Conservation (phyloP, 2,113 vertebrate species). For the Apodemus speciosus region DNA sequence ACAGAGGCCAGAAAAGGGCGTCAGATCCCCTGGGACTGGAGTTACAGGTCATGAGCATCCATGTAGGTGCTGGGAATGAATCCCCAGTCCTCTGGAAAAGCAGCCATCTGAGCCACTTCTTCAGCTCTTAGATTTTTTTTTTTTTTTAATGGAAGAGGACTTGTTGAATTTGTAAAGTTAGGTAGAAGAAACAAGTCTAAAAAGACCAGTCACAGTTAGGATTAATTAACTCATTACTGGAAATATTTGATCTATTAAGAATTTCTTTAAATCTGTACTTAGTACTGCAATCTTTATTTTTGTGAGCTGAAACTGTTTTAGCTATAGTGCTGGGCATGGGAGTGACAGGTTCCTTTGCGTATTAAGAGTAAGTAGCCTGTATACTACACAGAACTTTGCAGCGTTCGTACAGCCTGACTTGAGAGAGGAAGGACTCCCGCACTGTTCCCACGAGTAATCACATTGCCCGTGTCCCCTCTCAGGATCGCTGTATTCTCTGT, state of each 20-base stretch:
- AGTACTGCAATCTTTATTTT: neutral
- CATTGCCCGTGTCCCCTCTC: constrained; percentile 51
- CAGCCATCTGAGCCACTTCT: neutral
- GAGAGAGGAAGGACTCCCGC: no score
- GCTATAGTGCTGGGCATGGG: fast-evolving
- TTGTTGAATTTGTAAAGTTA: neutral
- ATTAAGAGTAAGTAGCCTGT: neutral
- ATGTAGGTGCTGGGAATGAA: neutral
- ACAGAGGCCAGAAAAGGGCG: neutral
- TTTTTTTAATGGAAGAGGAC: neutral
- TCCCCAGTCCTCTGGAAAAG: neutral
- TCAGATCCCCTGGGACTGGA: neutral
- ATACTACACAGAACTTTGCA: neutral
- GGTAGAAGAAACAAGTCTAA: neutral
- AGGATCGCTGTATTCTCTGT: constrained; percentile 98
- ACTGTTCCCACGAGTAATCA: neutral
- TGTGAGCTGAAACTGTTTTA: neutral
- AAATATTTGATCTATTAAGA: neutral
- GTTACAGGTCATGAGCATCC: neutral
- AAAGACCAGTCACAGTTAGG: neutral
- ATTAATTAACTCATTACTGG: neutral
- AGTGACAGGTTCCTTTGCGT: neutral
- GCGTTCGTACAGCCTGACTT: fast-evolving
- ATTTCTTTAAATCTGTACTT: neutral
- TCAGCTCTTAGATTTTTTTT: neutral